Conservation (phyloP, 2,113 vertebrate species). For the Gopherus evgoodei region DNA sequence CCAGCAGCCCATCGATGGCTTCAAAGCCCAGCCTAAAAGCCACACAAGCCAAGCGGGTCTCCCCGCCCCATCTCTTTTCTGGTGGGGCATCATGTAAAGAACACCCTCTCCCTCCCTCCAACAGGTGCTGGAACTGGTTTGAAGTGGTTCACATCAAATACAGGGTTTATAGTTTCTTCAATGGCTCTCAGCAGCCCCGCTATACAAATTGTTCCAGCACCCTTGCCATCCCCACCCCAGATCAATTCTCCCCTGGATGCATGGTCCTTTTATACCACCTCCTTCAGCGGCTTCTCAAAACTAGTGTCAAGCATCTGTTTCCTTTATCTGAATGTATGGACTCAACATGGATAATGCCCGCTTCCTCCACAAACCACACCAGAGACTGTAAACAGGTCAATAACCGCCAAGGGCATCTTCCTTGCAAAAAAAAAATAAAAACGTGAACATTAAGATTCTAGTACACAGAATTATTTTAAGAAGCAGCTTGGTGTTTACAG, state of each 20-base stretch:
- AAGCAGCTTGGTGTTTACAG: conserved; percentile 17
- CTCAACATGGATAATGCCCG: background rate
- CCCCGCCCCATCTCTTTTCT: background rate
- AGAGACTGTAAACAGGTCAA: conserved; percentile 56
- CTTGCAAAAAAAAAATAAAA: conserved; percentile 56
- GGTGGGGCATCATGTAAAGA: background rate
- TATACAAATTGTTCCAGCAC: too few species aligned
- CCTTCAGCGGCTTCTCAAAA: background rate
- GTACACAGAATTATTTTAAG: background rate
- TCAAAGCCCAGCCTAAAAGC: background rate
- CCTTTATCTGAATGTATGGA: background rate
- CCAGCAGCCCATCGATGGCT: background rate
- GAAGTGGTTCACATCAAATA: background rate
- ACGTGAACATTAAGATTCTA: conserved; percentile 40
- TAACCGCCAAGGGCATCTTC: conserved; percentile 68
- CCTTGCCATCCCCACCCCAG: rapidly evolving
- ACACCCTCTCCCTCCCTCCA: rapidly evolving
- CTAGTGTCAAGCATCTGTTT: background rate
- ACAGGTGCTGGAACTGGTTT: too few species aligned
- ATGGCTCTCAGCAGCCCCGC: too few species aligned
- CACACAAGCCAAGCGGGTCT: background rate
- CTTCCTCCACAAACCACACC: background rate
- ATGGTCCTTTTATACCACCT: rapidly evolving
- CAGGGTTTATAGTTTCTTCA: too few species aligned
- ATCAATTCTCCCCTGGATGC: background rate